These are phyloP conservation scores for Prorops nasuta DNA, from an alignment of 1,140 invertebrate species.

Conservation along the genomic window DNA sequence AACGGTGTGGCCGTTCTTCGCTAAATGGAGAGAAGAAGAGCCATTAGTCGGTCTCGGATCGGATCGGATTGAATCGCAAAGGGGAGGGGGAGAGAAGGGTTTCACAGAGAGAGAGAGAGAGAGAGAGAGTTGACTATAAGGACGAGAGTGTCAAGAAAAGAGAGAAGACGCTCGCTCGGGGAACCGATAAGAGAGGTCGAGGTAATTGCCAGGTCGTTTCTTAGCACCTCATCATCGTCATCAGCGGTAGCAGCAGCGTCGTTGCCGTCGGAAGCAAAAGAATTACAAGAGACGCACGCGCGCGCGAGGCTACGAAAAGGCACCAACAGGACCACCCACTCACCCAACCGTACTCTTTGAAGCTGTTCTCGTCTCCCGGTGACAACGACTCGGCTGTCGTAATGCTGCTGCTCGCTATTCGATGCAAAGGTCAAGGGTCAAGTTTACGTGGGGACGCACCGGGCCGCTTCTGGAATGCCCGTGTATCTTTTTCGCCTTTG, in stretches of 20 bases:
- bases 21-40: too few species aligned
- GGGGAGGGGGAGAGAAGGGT: slow-evolving; percentile 12
- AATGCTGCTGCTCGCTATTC: too few species aligned
- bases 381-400: too few species aligned
- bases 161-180: slow-evolving; percentile 11
- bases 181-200: slow-evolving; percentile 26
- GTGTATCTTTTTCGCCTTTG: too few species aligned
- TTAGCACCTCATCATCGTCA: slow-evolving; percentile 59
- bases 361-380: too few species aligned
- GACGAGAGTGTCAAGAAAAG: slow-evolving; percentile 9
- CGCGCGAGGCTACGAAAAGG: slow-evolving; percentile 20
- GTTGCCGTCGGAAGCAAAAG: slow-evolving; percentile 28
- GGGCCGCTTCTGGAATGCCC: too few species aligned
- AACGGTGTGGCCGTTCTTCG: not conserved
- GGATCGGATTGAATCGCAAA: too few species aligned
- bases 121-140: too few species aligned
- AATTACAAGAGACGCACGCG: slow-evolving; percentile 6
- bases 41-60: too few species aligned
- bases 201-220: slow-evolving; percentile 55
- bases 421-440: too few species aligned
- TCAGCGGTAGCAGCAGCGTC: slow-evolving; percentile 49
- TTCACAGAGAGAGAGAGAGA: slow-evolving; percentile 7
- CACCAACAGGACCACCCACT: slow-evolving; percentile 32
- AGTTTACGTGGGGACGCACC: too few species aligned
- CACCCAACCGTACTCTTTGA: too few species aligned